phyloP scores from a whole-genome alignment of 2,113 vertebrate species.

The Tupaia chinensis region DNA sequence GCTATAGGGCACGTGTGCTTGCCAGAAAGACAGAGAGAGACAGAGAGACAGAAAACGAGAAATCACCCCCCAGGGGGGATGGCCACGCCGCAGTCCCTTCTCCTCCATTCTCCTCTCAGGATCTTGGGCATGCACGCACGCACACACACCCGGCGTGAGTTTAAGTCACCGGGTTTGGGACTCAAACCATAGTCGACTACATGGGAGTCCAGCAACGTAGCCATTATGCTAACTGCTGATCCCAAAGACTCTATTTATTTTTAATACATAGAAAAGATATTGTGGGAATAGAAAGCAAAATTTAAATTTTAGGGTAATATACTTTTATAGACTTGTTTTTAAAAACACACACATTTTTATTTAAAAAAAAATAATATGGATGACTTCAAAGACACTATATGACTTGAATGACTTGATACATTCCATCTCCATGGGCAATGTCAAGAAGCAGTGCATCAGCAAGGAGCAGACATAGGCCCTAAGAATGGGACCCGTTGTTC shows the following conservation, averaged over 20 bases:
- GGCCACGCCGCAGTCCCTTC: too few species aligned
- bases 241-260: neutral
- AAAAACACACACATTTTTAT: neutral
- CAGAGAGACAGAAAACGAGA: too few species aligned
- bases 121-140: too few species aligned
- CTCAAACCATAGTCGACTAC: too few species aligned
- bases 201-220: too few species aligned
- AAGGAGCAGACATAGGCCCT: neutral
- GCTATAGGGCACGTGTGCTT: too few species aligned
- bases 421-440: neutral
- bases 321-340: neutral
- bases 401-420: neutral
- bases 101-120: too few species aligned
- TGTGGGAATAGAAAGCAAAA: neutral
- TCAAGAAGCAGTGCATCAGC: neutral
- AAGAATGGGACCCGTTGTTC: neutral
- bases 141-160: too few species aligned
- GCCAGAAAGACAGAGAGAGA: too few species aligned
- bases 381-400: neutral
- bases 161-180: too few species aligned
- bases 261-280: neutral
- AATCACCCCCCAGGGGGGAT: too few species aligned
- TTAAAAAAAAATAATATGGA: neutral
- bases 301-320: neutral
- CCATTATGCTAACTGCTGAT: too few species aligned